phyloP scores from a whole-genome alignment of 2,888 invertebrate genomes.

The Dasysyrphus albostriatus region DNA sequence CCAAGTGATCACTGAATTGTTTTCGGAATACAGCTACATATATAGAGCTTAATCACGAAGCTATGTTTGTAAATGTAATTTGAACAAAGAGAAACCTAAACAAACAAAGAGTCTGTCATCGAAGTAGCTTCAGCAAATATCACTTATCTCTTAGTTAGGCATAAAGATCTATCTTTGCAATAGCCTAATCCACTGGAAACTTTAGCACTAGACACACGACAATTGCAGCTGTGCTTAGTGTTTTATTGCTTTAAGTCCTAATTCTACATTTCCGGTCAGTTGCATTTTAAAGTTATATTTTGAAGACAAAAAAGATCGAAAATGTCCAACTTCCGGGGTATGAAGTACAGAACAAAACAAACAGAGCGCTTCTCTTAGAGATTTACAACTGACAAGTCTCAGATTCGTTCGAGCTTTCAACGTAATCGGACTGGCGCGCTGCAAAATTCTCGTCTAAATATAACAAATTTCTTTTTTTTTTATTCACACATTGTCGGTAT shows the following conservation, averaged over 20 bases:
- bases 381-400: constrained; percentile 29
- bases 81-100: constrained; percentile 25
- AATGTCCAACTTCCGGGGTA: constrained; percentile 54
- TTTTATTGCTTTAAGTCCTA: constrained; percentile 33
- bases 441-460: constrained; percentile 11
- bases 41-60: not conserved
- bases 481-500: constrained; percentile 40
- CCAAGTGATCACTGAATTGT: not conserved
- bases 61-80: not conserved
- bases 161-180: not conserved
- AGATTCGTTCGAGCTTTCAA: constrained; percentile 71
- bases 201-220: not conserved
- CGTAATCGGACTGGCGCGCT: constrained; percentile 38
- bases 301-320: constrained; percentile 42
- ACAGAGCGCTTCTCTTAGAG: constrained; percentile 27
- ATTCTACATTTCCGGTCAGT: constrained; percentile 67
- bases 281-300: constrained; percentile 50
- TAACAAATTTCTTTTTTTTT: not conserved
- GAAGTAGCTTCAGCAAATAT: not conserved
- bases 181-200: not conserved
- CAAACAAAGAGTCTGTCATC: constrained; percentile 7
- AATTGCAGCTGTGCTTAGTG: constrained; percentile 18
- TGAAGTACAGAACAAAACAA: constrained; percentile 16
- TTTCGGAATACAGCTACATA: not conserved
- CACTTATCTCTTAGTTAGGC: not conserved